Evolutionary conservation across 2,797 vertebrate species (phyloP), one percentile per base, ranked within the genome.

Genomic region (Notoglanidium macrostoma): DNA sequence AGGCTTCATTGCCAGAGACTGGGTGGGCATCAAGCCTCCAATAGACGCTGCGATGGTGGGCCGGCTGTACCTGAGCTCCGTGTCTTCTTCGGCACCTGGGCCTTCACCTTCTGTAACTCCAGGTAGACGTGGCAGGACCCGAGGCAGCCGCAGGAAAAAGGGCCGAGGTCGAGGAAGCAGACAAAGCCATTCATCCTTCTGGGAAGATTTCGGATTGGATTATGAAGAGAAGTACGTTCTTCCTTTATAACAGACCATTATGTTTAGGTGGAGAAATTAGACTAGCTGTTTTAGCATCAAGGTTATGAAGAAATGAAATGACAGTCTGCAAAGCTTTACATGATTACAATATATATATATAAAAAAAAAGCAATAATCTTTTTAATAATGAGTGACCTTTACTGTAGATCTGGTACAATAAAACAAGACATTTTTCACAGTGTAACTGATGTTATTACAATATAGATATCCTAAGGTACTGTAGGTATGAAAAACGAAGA

Each of bases 11-110:
- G 94, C 92, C 23, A 91, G 14, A 15, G 94, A 97, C 94, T 99
- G 98, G 98, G 83, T 82, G 0, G 98, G 98, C 9, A 85, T 98
- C 87, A 95, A 94, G 0, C 76, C 91, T n/a, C 91, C 85, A 0
- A 87, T 99, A 85, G 97, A 99, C 0, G 98, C 98, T 0, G 96
- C 96, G 89, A 95, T 99, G 95, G 96, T 97, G 0, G 97, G 98
- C 54, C 95, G 92, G 19, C 94, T 98, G 85, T 96, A 96, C 9
- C 65, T 98, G 89, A 94, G 92, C 40, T 93, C 93, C 15, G 90
- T 84, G 3, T 40, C 84, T 1, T 9, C 92, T 0, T 65, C 92
- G 44, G 65, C 89, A 55, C 65, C 85, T 0, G 5, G 91, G 0
- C 73, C 91, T 59, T 76, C 89, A 67, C 72, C 85, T 2, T 23